These are phyloP conservation scores for Cynocephalus volans DNA, from an alignment of 2,113 vertebrate genomes.

Conservation along the genomic window DNA sequence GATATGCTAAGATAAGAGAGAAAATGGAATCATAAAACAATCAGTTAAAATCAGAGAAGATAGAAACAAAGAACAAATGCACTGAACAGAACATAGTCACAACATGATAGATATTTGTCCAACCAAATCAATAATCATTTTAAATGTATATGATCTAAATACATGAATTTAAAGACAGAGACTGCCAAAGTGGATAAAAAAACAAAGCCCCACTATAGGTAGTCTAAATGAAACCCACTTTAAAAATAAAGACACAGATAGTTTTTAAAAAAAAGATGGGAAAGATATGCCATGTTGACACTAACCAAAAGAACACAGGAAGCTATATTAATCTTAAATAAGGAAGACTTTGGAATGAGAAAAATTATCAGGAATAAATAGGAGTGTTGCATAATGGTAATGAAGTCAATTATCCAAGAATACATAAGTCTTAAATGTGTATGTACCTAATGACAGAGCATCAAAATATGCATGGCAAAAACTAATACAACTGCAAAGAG, in stretches of 20 bases:
- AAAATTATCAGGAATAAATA: neutral
- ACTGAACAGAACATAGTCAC: neutral
- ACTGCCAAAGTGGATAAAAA: neutral
- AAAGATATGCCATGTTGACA: neutral
- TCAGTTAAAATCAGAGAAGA: constrained; percentile 12
- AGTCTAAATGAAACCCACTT: neutral
- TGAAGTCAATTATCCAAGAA: neutral
- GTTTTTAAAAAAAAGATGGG: constrained; percentile 25
- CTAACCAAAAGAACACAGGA: neutral
- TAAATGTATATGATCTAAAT: neutral
- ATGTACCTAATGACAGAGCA: neutral
- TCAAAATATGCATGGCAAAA: neutral
- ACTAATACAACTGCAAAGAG: neutral
- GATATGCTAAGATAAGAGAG: neutral
- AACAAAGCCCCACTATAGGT: neutral
- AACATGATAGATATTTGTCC: neutral
- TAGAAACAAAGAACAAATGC: neutral
- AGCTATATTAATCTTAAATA: neutral
- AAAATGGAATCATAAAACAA: neutral
- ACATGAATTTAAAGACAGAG: neutral
- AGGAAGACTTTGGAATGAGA: neutral
- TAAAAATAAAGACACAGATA: neutral
- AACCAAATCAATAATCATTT: neutral
- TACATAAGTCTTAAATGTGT: neutral
- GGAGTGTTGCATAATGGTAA: neutral